Percentiles rank a stretch among this genome's conserved stretches.
phyloP scores from a whole-genome alignment of 2,797 vertebrate species.

The Bovichtus diacanthus region DNA sequence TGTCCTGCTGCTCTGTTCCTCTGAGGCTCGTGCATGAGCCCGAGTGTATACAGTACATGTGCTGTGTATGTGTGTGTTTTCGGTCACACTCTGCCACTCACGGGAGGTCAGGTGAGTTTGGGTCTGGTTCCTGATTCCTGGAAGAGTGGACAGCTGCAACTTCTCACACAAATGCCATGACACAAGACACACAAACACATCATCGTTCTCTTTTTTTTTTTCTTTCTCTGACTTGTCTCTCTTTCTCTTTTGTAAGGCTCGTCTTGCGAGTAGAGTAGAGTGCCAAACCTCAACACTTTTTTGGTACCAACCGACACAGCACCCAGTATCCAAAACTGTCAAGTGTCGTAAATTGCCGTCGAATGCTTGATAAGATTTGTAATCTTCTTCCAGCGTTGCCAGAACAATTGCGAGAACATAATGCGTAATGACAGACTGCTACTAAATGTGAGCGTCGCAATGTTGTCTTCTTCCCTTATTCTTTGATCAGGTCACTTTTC shows the following conservation, averaged over 20 bases:
- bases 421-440: too few relatives aligned
- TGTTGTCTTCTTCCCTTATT: not conserved
- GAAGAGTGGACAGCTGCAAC: conserved; percentile 80
- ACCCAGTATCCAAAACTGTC: not conserved
- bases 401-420: too few relatives aligned
- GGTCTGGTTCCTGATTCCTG: conserved; percentile 81
- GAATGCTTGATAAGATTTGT: too few relatives aligned
- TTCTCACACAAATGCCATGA: conserved; percentile 64
- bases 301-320: not conserved
- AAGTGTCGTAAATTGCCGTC: not conserved
- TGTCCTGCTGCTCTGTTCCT: conserved; percentile 78
- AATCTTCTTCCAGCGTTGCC: too few relatives aligned
- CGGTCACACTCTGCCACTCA: conserved; percentile 68
- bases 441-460: too few relatives aligned
- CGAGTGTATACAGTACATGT: not conserved
- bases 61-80: conserved; percentile 32
- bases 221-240: conserved; percentile 8
- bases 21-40: conserved; percentile 35
- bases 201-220: conserved; percentile 19
- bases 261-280: not conserved
- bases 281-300: not conserved
- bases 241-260: not conserved
- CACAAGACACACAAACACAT: conserved; percentile 21
- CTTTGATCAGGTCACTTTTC: not conserved
- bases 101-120: conserved; percentile 77